These are phyloP conservation scores for Etheostoma nigrum DNA, from an alignment of 2,797 vertebrate species.

Conservation along the genomic window DNA sequence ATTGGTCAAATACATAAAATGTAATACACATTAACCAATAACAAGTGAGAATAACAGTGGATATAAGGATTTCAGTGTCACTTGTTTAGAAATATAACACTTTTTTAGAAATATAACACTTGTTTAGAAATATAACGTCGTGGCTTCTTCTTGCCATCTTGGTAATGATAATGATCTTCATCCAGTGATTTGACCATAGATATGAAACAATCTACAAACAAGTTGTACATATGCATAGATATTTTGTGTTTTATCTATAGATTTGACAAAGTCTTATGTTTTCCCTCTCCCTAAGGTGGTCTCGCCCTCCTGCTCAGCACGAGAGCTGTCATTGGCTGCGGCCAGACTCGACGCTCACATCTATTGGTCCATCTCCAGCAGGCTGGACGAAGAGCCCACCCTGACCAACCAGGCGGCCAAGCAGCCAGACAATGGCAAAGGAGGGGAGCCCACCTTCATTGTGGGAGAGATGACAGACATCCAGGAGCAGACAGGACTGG, in stretches of 20 bases:
- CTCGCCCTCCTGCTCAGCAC: conserved; percentile 92
- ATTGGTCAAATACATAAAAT: no score
- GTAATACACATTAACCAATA: no score
- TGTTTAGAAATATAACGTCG: no score
- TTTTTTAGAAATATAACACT: no score
- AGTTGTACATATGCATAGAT: no score
- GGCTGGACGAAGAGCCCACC: conserved; percentile 89
- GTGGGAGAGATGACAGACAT: conserved; percentile 83
- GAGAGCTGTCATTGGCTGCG: conserved; percentile 88
- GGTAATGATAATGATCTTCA: neutral
- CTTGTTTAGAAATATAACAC: no score
- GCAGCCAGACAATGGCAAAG: conserved; percentile 72
- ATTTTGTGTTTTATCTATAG: no score
- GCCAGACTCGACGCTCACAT: conserved; percentile 92
- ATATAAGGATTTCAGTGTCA: no score
- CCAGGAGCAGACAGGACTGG: conserved; percentile 81
- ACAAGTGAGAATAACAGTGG: no score
- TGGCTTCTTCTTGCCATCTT: neutral
- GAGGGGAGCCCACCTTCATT: conserved; percentile 75
- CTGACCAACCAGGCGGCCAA: conserved; percentile 73
- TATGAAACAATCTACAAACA: no score
- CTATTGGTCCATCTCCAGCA: conserved; percentile 95
- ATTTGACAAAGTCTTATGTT: neutral
- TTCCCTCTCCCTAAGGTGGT: conserved; percentile 80
- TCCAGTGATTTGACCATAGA: neutral